Conservation (phyloP, 2,888 invertebrate genomes). For the Salpingus planirostris region DNA sequence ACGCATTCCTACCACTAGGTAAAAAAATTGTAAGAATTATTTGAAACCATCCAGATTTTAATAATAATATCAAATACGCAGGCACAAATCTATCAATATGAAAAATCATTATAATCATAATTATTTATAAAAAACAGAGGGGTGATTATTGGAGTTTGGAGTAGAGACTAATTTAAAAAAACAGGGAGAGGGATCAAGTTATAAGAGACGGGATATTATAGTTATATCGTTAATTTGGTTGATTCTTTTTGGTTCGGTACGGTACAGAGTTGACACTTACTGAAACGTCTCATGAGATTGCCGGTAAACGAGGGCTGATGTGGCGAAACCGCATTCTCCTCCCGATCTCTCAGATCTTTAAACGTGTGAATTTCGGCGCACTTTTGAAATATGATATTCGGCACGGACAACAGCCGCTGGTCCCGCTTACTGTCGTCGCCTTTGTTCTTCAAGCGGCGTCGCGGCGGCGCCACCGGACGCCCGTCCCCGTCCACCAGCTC, state of each 20-base stretch:
- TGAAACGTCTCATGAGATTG: constrained; percentile 74
- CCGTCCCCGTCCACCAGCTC: constrained; percentile 48
- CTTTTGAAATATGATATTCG: constrained; percentile 58
- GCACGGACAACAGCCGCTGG: constrained; percentile 65
- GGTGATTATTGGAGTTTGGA: too few relatives aligned
- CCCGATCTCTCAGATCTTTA: constrained; percentile 50
- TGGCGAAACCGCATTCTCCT: constrained; percentile 32
- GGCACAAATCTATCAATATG: constrained; percentile 9
- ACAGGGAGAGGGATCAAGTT: neutral
- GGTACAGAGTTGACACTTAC: constrained; percentile 60
- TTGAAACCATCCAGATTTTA: constrained; percentile 17
- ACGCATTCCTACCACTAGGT: constrained; percentile 17
- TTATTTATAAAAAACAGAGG: too few relatives aligned
- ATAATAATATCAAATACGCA: too few relatives aligned
- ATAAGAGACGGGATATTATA: neutral
- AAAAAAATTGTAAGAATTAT: constrained; percentile 8
- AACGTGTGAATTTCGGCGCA: constrained; percentile 44
- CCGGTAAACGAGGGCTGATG: constrained; percentile 59
- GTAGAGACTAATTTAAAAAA: too few relatives aligned
- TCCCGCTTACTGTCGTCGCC: constrained; percentile 42
- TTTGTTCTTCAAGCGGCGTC: constrained; percentile 44
- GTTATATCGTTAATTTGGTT: neutral
- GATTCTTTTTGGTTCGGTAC: too few relatives aligned
- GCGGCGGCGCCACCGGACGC: constrained; percentile 49
- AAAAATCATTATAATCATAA: too few relatives aligned